These are phyloP conservation scores for Psilanteris sp. DNA, from an alignment of 1,140 invertebrate species.

Conservation along the genomic window DNA sequence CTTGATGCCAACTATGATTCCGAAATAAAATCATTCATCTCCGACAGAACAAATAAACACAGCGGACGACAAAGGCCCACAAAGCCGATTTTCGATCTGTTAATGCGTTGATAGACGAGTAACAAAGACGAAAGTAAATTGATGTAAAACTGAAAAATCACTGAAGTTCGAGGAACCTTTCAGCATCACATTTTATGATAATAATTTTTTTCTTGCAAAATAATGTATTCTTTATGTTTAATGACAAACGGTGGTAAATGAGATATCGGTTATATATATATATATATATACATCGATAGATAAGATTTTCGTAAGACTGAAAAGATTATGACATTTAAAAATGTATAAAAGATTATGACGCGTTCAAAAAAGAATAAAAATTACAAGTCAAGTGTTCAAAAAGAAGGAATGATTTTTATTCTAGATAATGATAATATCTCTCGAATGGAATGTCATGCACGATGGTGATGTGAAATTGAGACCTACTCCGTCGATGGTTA, in stretches of 20 bases:
- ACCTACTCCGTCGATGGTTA: neutral
- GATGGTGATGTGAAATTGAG: neutral
- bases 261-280: neutral
- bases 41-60: slow-evolving; percentile 44
- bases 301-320: too few relatives aligned
- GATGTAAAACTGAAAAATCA: slow-evolving; percentile 18
- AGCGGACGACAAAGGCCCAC: slow-evolving; percentile 10
- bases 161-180: slow-evolving; percentile 16
- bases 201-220: slow-evolving; percentile 40
- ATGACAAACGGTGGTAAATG: neutral
- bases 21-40: slow-evolving; percentile 44
- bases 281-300: too few relatives aligned
- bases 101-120: slow-evolving; percentile 48
- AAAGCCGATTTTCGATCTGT: slow-evolving; percentile 37
- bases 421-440: neutral
- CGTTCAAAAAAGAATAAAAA: slow-evolving; percentile 1
- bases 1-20: slow-evolving; percentile 24
- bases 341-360: neutral
- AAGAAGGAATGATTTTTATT: slow-evolving; percentile 4
- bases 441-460: too few relatives aligned
- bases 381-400: neutral
- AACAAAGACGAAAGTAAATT: slow-evolving; percentile 17
- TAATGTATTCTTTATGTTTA: neutral
- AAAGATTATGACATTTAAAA: slow-evolving; percentile 10
- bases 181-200: slow-evolving; percentile 25